Evolutionary conservation across 2,888 invertebrate genomes (phyloP), one percentile per base, ranked within the genome.

Genomic region (Volucella inanis): DNA sequence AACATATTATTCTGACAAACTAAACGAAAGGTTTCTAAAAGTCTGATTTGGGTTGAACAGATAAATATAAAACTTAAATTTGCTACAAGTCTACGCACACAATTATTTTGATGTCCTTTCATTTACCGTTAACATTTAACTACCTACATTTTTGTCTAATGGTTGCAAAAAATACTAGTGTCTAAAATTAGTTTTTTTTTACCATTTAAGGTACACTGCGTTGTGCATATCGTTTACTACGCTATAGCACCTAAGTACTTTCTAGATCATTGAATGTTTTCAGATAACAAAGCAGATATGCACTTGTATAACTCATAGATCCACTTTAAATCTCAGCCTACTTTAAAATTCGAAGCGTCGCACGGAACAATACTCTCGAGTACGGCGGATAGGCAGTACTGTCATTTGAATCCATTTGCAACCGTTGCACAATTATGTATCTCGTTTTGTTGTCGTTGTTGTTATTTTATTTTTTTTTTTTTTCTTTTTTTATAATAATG

Each of bases 291-390:
- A 54, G 43, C n/a, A 78, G 55, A 4, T 50, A 57, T 50, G 31
- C 54, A 15, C 70, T 71, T 71, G n/a, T 12, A 71, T 71, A 50
- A 54, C 50, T 59, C 6, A 18, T 50, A 65, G 18, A 71, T 59
- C 59, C 71, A 59, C 50, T 72, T 71, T 57, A 72, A 79, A 79
- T 71, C 52, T 57, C 65, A 79, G 52, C 65, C 65, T 72, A 79
- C 65, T 79, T 79, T 79, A 45, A 52, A 72, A 64, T 49, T 45
- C 57, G 15, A 65, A 71, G 50, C 43, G 22, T 15, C 65, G 22
- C 18, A 64, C 22, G 57, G 65, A 59, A 72, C 78, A 72, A 65
- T 62, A 49, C 39, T 18, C 6, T 31, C 4, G 31, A 31, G 31
- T 9, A 15, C 62, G 22, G 10, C 62, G 22, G 10, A 14, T 14